Conservation (phyloP, 2,888 invertebrate genomes). For the Argyresthia goedartella region DNA sequence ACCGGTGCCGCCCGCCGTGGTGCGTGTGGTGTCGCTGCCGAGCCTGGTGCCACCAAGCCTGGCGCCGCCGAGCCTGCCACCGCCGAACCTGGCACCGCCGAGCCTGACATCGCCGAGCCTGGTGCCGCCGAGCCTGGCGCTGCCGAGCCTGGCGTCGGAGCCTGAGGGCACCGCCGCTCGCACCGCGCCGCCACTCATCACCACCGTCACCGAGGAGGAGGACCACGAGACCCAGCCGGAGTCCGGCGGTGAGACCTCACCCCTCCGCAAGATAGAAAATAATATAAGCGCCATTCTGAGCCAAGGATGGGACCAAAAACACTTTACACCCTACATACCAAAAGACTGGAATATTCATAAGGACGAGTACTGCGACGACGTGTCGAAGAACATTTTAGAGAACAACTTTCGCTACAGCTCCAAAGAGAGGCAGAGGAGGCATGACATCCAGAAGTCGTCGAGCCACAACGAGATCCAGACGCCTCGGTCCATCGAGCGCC, state of each 20-base stretch:
- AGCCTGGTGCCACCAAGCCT: too few relatives aligned
- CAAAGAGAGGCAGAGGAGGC: conserved; percentile 63
- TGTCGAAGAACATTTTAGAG: conserved; percentile 64
- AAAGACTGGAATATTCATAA: conserved; percentile 72
- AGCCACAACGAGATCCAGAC: conserved; percentile 74
- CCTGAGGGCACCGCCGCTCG: conserved; percentile 72
- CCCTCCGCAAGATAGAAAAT: conserved; percentile 78
- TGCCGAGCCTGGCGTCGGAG: background rate
- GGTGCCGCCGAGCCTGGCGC: background rate
- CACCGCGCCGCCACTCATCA: too few relatives aligned
- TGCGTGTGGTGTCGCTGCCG: conserved; percentile 78
- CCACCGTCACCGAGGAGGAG: conserved; percentile 80
- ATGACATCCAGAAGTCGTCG: conserved; percentile 73
- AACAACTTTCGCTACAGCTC: conserved; percentile 66
- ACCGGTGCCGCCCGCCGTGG: conserved; percentile 73
- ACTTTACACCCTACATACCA: conserved; percentile 62
- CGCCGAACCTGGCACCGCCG: background rate
- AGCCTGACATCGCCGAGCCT: background rate
- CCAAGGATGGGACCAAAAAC: conserved; percentile 68
- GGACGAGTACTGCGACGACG: conserved; percentile 69
- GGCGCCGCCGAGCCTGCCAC: conserved; percentile 17
- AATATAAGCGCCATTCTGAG: conserved; percentile 79
- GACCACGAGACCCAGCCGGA: conserved; percentile 74
- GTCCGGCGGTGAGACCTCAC: conserved; percentile 74
- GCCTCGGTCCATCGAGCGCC: conserved; percentile 60